These are phyloP conservation scores for Gonioctena quinquepunctata DNA, from an alignment of 1,140 invertebrate species.

Conservation along the genomic window DNA sequence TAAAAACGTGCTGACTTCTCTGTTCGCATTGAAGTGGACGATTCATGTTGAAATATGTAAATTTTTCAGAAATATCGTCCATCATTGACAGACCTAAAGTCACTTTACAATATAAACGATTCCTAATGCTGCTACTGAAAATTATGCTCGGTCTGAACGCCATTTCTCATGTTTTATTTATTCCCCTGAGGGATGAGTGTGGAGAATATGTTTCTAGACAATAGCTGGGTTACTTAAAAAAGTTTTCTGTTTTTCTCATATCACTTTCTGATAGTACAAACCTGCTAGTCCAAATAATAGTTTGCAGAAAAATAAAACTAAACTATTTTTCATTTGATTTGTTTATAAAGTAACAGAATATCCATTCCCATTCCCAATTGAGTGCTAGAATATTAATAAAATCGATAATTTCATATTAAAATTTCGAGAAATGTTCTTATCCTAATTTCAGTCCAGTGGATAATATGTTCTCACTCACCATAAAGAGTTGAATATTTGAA, in stretches of 20 bases:
- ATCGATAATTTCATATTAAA: no score
- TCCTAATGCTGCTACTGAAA: neutral
- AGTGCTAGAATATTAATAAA: no score
- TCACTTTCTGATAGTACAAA: no score
- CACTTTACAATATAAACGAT: neutral
- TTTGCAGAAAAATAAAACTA: neutral
- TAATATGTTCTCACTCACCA: no score
- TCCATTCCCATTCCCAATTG: no score
- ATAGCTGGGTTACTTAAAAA: neutral
- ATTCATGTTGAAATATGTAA: constrained; percentile 56
- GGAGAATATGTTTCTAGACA: neutral
- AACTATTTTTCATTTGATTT: neutral
- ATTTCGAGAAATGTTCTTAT: no score
- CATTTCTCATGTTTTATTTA: neutral
- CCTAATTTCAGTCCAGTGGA: no score
- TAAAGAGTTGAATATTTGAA: no score
- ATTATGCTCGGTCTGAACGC: neutral
- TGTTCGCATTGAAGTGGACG: constrained; percentile 38
- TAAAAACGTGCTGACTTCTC: constrained; percentile 52
- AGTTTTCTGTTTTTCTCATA: neutral
- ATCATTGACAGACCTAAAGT: constrained; percentile 33
- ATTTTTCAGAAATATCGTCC: constrained; percentile 38
- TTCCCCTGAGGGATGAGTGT: neutral
- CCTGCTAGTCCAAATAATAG: neutral
- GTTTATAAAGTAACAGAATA: neutral